These are phyloP conservation scores for Empis livida DNA, from an alignment of 2,888 invertebrate genomes.

Conservation along the genomic window DNA sequence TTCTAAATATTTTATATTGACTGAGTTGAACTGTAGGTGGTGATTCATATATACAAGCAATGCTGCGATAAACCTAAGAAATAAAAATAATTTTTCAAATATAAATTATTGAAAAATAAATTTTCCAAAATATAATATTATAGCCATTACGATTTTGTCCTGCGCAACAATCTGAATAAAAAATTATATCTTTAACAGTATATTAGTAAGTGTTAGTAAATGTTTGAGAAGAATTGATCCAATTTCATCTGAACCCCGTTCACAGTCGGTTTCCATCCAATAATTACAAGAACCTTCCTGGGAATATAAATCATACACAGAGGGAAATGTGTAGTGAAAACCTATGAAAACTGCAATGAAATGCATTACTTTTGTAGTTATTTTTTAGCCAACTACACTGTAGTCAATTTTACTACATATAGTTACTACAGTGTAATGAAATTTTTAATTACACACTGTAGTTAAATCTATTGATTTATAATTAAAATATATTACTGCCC, in stretches of 20 bases:
- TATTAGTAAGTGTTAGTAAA: background rate
- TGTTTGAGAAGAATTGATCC: background rate
- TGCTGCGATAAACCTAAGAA: background rate
- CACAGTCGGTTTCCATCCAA: background rate
- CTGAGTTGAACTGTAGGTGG: background rate
- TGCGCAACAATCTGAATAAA: background rate
- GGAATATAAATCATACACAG: background rate
- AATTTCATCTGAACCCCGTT: background rate
- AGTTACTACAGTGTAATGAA: too few species aligned
- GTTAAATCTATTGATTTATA: too few species aligned
- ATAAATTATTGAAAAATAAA: too few species aligned
- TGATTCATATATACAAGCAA: background rate
- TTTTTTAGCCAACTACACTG: too few species aligned
- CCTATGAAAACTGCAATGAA: too few species aligned
- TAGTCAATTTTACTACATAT: too few species aligned
- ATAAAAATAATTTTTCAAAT: background rate
- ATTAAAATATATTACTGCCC: too few species aligned
- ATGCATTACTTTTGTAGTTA: too few species aligned
- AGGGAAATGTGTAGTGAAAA: too few species aligned
- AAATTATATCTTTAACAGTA: background rate
- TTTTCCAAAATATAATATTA: too few species aligned
- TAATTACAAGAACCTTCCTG: background rate
- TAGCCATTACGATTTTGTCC: background rate
- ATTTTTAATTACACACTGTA: too few species aligned
- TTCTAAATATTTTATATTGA: background rate